Evolutionary conservation across 2,888 invertebrate genomes (phyloP), one percentile per base, ranked within the genome.

Genomic region (Ectemnius lituratus): DNA sequence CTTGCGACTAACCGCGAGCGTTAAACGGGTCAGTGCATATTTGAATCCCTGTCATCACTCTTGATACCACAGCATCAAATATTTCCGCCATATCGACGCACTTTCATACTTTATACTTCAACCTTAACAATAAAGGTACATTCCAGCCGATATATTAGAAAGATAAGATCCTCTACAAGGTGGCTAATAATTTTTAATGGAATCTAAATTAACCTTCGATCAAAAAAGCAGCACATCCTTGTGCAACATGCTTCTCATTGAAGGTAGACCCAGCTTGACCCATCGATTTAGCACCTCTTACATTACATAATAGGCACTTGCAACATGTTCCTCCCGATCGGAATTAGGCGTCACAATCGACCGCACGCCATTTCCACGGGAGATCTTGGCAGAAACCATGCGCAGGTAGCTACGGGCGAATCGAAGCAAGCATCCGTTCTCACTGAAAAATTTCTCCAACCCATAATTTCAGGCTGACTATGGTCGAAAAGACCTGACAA

Each of bases 261-360:
- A 8, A 37, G 37, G 8, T 11, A 37, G 37, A 8, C 37, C 37
- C 8, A 37, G 37, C 8, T 11, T 37, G 37, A 6, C 37, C 37
- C 37, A 8, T 37, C 37, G 11, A 37, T 37, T 37, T 37, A 37
- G 37, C 37, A 37, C 37, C 37, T 11, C 37, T 37, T 37, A 37
- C 37, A 37, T 37, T 37, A 8, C 37, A 5, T 84, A 85, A 86
- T 85, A 81, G 81, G 81, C 78, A 79, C 78, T 85, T 82, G 81
- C 76, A 57, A 66, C 71, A 23, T 28, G 68, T 71, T 62, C 56
- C 61, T 45, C 23, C 28, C 27, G 52, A 57, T 52, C 66, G 56
- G 70, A 75, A 79, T 77, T 82, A 82, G 84, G 83, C 83, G 78
- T 79, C 78, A 75, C 79, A 80, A 82, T 83, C 70, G 74, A 59